Evolutionary conservation across 1,140 invertebrate genomes (phyloP), one percentile per base, ranked within the genome.

Genomic region (Octopus sinensis): DNA sequence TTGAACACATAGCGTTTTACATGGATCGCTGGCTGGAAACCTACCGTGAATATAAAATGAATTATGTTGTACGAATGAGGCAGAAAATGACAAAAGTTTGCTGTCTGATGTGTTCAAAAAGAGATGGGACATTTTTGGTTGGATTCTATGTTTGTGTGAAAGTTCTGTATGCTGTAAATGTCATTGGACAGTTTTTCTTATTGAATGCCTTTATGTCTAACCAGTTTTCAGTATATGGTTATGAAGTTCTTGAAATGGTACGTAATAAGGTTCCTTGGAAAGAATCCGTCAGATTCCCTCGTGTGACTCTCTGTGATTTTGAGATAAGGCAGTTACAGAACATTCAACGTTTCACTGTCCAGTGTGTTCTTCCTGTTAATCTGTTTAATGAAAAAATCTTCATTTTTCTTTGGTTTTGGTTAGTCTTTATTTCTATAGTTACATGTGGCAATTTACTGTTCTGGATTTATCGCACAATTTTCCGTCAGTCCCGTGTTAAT

Each of bases 371-470:
- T 80, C 91, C 92, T 30, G 91, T 92, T 54, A 92, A 92, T 83
- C 86, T 92, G 30, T 92, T 92, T 86, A 92, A 92, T 82, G 92
- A 92, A 84, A 92, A 92, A 84, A 92, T 92, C 77, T 92, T 92
- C 88, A 82, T 88, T 6, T 83, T 88, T 43, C 79, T 88, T 9
- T 89, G 88, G 88, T 87, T 88, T 79, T 89, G 88, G 88, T 82
- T 86, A 6, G 82, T 86, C 76, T 53, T 88, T 10, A 56, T 88
- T 7, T 86, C 91, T 12, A 79, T 90, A 30, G 85, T 91, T 7
- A 91, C 90, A 5, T 83, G 88, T n/a, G 84, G 89, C n/a, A 89
- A 85, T 78, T 85, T 89, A 6, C 53, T 89, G 5, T 71, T 82
- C 1, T 90, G 90, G 89, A 52, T 89, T n/a, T 88, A 82, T 79